Conservation (phyloP, 1,140 invertebrate species). For the Drosophila nigromelanica region DNA sequence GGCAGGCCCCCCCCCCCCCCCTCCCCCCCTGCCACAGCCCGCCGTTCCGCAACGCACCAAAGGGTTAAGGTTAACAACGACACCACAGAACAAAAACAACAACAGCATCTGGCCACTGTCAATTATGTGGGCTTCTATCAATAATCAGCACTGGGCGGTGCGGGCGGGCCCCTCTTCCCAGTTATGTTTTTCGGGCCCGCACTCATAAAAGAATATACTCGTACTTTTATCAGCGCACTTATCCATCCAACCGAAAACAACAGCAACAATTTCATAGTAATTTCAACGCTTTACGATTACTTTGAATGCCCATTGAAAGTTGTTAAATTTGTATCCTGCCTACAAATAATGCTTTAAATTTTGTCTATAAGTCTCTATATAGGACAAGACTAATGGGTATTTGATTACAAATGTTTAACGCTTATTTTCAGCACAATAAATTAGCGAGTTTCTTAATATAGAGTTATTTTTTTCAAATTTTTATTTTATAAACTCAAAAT, state of each 20-base stretch:
- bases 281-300: neutral
- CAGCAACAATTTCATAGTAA: neutral
- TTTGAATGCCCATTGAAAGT: neutral
- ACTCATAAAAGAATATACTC: conserved; percentile 31
- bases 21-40: no score
- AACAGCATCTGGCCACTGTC: conserved; percentile 36
- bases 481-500: no score
- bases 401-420: no score
- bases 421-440: neutral
- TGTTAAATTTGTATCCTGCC: neutral
- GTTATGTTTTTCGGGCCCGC: neutral
- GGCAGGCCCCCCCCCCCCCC: neutral
- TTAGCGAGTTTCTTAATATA: no score
- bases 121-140: conserved; percentile 44
- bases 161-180: neutral
- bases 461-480: no score
- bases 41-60: conserved; percentile 8
- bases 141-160: conserved; percentile 39
- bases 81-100: neutral
- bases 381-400: no score
- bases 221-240: conserved; percentile 1
- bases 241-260: neutral
- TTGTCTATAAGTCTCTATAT: no score
- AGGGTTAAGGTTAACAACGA: conserved; percentile 24
- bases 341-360: no score